Base-by-base conservation (phyloP, 1,140 invertebrate genomes). In the Pachyrhynchus sulphureomaculatus region DNA sequence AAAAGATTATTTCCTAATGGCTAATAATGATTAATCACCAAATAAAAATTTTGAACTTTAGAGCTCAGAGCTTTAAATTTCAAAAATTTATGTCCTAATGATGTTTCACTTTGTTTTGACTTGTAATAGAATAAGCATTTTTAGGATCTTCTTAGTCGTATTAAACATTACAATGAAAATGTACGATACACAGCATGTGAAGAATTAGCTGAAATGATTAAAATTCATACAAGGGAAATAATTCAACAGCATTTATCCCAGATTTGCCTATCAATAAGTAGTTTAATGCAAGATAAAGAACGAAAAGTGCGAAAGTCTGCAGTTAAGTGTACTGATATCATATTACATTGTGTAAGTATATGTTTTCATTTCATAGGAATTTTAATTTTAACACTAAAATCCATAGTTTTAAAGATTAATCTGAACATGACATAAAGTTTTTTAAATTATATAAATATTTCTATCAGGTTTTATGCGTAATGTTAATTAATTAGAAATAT, bases 91-190 rank as follows among this genome's bases (percentile, higher is more conserved):
- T n/a, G n/a, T n/a, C n/a, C n/a, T n/a, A n/a, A n/a, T n/a, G n/a
- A n/a, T n/a, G n/a, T n/a, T n/a, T 20, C 10, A 3, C 2, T 44
- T 44, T 18, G 5, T 17, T 51, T 42, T 23, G 9, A 42, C 13
- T 48, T 2, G 9, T 21, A 26, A 24, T 42, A 52, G 36, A 6
- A 2, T 17, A 4, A 47, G 36, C 20, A 42, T n/a, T 42, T 32
- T 33, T 15, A 90, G 82, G 91, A 92, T 70, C 77, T 92, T 0
- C 69, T 93, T 2, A 82, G 81, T 9, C 83, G 90, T 17, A 77
- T 93, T 4, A 85, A 87, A 55, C 91, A 94, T 78, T 86, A 91
- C 70, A 94, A 90, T 73, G 81, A 82, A 2, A 84, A 84, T 47
- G 82, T 86, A 13, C 82, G 88, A 55, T 81, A 80, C 39, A 86